Conservation (phyloP, 2,113 vertebrate genomes). For the Cygnus buccinator region DNA sequence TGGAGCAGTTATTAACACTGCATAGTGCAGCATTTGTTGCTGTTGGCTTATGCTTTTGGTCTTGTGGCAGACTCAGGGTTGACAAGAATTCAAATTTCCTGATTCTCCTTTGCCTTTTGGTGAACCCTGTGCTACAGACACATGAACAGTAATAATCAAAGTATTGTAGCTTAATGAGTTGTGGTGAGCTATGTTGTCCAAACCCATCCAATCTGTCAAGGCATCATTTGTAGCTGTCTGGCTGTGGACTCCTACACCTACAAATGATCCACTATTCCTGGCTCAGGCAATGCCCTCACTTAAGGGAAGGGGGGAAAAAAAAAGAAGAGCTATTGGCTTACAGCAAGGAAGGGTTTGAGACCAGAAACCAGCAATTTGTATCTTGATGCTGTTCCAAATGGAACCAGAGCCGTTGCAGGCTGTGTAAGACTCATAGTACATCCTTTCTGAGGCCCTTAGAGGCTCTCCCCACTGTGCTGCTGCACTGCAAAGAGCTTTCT, state of each 20-base stretch:
- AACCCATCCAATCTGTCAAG: neutral
- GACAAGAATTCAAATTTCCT: neutral
- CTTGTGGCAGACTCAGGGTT: rapidly evolving
- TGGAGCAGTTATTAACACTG: neutral
- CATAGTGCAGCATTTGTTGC: neutral
- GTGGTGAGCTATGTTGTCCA: neutral
- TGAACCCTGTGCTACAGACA: neutral
- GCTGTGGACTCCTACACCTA: neutral
- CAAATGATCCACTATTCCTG: neutral
- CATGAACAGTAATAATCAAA: neutral
- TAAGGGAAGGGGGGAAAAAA: neutral
- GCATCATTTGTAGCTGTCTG: neutral
- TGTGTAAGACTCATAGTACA: neutral
- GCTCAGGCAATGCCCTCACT: neutral
- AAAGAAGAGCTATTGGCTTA: neutral
- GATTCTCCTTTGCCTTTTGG: neutral
- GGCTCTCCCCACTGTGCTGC: neutral
- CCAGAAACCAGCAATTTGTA: neutral
- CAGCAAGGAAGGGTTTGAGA: neutral
- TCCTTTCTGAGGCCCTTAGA: neutral
- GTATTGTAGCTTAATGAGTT: neutral
- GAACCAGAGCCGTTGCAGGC: neutral
- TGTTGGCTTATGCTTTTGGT: neutral
- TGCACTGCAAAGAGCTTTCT: neutral
- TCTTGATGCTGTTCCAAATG: neutral